Evolutionary conservation across 2,797 vertebrate species (phyloP).

Genomic region (Natrix natrix): DNA sequence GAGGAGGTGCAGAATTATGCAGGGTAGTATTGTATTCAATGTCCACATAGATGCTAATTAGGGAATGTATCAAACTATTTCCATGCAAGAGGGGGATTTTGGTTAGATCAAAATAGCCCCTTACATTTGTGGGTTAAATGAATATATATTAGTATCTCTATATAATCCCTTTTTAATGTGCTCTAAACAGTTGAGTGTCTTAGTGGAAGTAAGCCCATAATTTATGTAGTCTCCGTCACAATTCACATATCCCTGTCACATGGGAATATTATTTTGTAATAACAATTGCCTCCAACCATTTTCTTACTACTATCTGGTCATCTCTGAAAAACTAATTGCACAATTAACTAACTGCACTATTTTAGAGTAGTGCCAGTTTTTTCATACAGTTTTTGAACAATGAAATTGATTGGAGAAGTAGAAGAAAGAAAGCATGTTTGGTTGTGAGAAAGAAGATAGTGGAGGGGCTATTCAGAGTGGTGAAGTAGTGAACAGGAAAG

Average conservation of each 20-base stretch:
- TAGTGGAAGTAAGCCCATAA: neutral
- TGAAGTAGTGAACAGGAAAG: neutral
- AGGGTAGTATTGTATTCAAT: neutral
- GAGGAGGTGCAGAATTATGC: neutral
- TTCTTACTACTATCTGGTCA: neutral
- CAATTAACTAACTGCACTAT: neutral
- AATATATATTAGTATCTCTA: neutral
- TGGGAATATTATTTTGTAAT: neutral
- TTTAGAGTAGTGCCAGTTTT: neutral
- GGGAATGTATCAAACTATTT: neutral
- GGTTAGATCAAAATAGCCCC: neutral
- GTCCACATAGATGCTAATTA: neutral
- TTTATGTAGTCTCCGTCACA: neutral
- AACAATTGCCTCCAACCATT: neutral
- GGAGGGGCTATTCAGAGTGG: neutral
- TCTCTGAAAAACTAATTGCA: neutral
- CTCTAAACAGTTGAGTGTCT: neutral
- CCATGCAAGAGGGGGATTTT: neutral
- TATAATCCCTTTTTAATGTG: neutral
- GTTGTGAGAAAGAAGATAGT: too few species aligned
- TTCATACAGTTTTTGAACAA: neutral
- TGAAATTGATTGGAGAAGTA: neutral
- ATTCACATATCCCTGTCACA: neutral
- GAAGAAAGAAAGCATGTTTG: neutral
- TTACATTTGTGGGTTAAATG: neutral